Evolutionary conservation across 2,113 vertebrate species (phyloP), one percentile per base, ranked within the genome.

Genomic region (Tupaia chinensis): DNA sequence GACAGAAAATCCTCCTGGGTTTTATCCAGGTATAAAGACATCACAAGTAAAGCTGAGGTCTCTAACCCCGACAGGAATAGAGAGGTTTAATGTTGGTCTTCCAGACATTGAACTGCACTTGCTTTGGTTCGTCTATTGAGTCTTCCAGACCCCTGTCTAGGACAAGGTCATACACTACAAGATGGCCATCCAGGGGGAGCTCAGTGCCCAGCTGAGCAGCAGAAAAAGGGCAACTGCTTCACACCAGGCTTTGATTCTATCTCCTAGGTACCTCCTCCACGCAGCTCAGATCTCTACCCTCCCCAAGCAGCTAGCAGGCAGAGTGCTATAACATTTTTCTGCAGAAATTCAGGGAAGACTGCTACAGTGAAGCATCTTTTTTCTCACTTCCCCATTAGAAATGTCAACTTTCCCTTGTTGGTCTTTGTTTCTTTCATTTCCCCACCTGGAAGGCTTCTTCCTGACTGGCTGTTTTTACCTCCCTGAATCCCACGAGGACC

Each of bases 381-480:
- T 27, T 22, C 23, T 93, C 13, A 29, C 9, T 60, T 94, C n/a
- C 58, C 79, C 25, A 1, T 70, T 79, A 68, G 29, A 89, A 88
- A 93, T 22, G 34, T 68, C 9, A 23, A 8, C 44, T 82, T 89
- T 93, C 69, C 76, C 12, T 89, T 53, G 29, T 23, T 69, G 72
- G 53, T 29, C 58, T 85, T 92, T 44, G 27, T 81, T 90, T 20
- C 53, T 91, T 65, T 86, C 63, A 29, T 72, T 82, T 88, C 53
- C 22, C 14, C 61, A 81, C 87, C 88, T 87, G 86, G 58, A 87
- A 76, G 53, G 66, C 74, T 91, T 94, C 69, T 53, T 70, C 32
- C 17, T 29, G 54, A 73, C 90, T 89, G 89, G 23, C 8, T 91
- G 34, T 70, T 78, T 95, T 89, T 90, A 34, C 81, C 23, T 95